Conservation (phyloP, 2,113 vertebrate genomes). For the Bubo bubo region DNA sequence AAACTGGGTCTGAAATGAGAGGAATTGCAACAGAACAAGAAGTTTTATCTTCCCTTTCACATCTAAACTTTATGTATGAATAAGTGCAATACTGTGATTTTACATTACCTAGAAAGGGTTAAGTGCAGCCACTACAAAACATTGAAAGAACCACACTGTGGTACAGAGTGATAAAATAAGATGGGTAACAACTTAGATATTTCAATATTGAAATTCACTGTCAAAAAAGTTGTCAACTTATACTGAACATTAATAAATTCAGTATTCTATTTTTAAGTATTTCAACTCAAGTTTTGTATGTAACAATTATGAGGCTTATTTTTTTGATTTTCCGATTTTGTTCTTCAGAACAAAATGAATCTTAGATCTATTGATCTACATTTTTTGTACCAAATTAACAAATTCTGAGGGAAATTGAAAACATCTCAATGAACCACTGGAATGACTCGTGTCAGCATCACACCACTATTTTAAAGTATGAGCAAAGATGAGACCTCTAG, state of each 20-base stretch:
- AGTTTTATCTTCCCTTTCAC: background rate
- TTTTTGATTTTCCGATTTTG: background rate
- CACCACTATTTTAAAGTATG: background rate
- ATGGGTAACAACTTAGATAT: background rate
- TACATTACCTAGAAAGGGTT: background rate
- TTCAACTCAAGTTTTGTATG: background rate
- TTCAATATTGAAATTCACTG: background rate
- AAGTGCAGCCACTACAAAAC: background rate
- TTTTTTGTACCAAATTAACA: background rate
- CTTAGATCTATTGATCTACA: background rate
- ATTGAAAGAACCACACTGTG: background rate
- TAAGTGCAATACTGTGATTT: background rate
- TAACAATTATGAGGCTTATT: background rate
- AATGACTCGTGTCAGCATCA: background rate
- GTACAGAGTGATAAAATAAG: background rate
- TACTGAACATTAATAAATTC: background rate
- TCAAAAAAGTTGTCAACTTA: background rate
- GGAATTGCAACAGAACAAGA: background rate
- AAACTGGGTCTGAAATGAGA: conserved; percentile 80
- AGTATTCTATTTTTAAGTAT: background rate
- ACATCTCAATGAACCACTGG: background rate
- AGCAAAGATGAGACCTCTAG: background rate
- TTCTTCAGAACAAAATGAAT: background rate
- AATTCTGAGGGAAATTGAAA: background rate
- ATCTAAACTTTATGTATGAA: background rate